These are phyloP conservation scores for Phragmatobia fuliginosa DNA, from an alignment of 2,888 invertebrate species.

Conservation along the genomic window DNA sequence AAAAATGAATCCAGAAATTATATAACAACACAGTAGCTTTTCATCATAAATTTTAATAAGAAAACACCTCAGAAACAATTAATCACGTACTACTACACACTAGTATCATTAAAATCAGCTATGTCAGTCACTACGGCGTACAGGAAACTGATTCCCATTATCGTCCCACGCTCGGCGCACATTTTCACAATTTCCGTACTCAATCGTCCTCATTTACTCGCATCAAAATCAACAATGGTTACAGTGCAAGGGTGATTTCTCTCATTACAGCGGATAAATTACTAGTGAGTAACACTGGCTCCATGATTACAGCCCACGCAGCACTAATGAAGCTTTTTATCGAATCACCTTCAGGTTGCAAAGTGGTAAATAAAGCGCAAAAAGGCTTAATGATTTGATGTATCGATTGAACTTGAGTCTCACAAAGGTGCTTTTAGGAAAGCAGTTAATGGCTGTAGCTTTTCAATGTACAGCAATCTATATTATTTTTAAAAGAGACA, in stretches of 20 bases:
- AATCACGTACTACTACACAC: background rate
- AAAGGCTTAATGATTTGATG: conserved; percentile 10
- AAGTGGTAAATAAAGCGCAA: conserved; percentile 14
- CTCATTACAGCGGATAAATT: conserved; percentile 20
- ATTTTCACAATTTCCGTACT: conserved; percentile 18
- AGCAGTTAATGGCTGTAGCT: background rate
- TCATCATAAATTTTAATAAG: background rate
- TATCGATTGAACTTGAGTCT: background rate
- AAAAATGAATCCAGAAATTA: too few relatives aligned
- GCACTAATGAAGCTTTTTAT: conserved; percentile 21
- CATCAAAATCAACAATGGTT: conserved; percentile 14
- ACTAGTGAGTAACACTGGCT: conserved; percentile 10
- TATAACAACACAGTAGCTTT: too few relatives aligned
- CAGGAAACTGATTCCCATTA: conserved; percentile 6
- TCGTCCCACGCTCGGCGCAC: background rate
- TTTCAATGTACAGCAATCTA: background rate
- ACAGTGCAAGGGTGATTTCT: conserved; percentile 16
- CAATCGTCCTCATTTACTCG: conserved; percentile 15
- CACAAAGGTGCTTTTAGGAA: conserved; percentile 9
- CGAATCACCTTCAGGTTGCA: conserved; percentile 14
- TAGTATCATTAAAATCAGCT: background rate
- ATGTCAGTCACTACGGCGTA: background rate
- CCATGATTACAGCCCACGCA: conserved; percentile 17
- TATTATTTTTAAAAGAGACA: background rate
- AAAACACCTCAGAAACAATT: background rate